Evolutionary conservation across 64 coral and sea anemone genomes (phyloP).

Genomic region (Stichodactyla helianthus): DNA sequence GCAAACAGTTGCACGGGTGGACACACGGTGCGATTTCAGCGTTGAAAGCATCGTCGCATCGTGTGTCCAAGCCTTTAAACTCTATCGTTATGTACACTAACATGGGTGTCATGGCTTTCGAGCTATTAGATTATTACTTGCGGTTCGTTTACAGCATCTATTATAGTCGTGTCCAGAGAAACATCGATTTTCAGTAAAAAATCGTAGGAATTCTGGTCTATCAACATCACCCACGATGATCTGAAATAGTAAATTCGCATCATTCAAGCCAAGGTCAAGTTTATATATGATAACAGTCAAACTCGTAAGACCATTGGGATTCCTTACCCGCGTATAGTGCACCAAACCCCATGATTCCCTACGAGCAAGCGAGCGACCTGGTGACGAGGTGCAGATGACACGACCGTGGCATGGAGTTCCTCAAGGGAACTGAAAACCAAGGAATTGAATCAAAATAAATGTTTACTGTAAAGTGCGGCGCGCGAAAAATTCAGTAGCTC

Average conservation of each 20-base stretch:
- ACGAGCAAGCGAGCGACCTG: conserved; percentile 48
- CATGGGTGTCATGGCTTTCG: background rate
- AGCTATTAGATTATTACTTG: background rate
- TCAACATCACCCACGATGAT: conserved; percentile 43
- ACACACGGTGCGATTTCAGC: too few relatives aligned
- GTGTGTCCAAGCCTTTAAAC: background rate
- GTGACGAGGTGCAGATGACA: conserved; percentile 53
- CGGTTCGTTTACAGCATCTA: background rate
- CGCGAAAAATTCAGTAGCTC: too few relatives aligned
- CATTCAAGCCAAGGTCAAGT: too few relatives aligned
- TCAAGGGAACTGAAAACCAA: conserved; percentile 34
- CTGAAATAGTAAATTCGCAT: conserved; percentile 2
- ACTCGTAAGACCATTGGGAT: too few relatives aligned
- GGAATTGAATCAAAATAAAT: background rate
- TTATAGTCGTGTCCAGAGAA: background rate
- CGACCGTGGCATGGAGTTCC: conserved; percentile 44
- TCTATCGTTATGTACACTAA: background rate
- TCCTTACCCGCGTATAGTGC: conserved; percentile 56
- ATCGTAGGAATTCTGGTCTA: conserved; percentile 52
- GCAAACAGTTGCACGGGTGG: too few relatives aligned
- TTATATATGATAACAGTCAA: too few relatives aligned
- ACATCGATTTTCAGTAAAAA: conserved; percentile 46
- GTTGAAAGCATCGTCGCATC: too few relatives aligned
- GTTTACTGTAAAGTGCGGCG: too few relatives aligned
- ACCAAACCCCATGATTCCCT: conserved; percentile 66